Evolutionary conservation across 2,888 invertebrate genomes (phyloP), one percentile per base, ranked within the genome.

Genomic region (Neoscelio sp.): DNA sequence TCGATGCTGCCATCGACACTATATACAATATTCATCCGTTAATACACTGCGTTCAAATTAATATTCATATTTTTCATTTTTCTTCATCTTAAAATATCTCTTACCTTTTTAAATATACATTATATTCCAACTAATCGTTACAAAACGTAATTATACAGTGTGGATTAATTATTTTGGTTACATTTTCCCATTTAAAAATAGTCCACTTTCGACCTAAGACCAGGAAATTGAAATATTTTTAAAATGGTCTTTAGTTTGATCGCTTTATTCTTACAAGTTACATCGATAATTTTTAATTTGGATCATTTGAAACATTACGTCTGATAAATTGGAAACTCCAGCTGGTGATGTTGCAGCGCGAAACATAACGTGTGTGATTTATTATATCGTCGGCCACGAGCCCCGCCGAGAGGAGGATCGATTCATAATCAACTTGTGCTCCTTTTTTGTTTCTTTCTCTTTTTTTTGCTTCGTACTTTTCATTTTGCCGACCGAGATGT

Each of bases 301-400:
- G 30, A 74, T 71, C 50, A 28, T 12, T 28, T 13, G 62, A 8
- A 35, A 44, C 38, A 65, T 26, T 42, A 13, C 26, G 46, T 28
- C 26, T 54, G 54, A 64, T 64, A 70, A 65, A 68, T 46, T 68
- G 62, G 15, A 65, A 52, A 65, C 13, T 18, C 6, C 30, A 71
- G 26, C 40, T 13, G 60, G 56, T 10, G 44, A 30, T 44, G 52
- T 54, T 62, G 64, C 71, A 20, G 48, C 64, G 68, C 52, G 58
- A 75, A 78, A 78, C 78, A 77, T 78, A 58, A 65, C 38, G 33
- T 33, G 54, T 38, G 71, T 67, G 68, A 75, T 78, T 78, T 78
- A 75, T 78, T 78, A 75, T 71, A 80, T 71, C 75, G 73, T 76
- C 65, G 75, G 54, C 62, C 58, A 38, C 73, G 67, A 70, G 48